These are phyloP conservation scores for Drosophila sproati DNA, from an alignment of 1,140 invertebrate genomes.

Conservation along the genomic window DNA sequence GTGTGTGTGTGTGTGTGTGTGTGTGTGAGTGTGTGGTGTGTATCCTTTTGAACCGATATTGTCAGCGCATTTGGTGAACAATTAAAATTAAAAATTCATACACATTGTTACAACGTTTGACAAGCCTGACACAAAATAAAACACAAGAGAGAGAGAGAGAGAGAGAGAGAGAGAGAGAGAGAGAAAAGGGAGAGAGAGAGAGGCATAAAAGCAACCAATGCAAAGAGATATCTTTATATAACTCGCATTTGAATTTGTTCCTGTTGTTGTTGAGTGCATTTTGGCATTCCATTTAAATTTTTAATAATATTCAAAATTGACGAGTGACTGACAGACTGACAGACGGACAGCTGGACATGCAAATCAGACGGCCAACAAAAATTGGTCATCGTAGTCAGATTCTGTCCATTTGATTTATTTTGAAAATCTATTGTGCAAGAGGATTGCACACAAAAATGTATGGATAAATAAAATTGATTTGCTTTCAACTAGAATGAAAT, in stretches of 20 bases:
- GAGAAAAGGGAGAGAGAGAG: too few relatives aligned
- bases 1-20: slow-evolving; percentile 12
- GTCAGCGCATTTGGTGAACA: slow-evolving; percentile 74
- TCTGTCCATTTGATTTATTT: slow-evolving; percentile 68
- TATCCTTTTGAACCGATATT: slow-evolving; percentile 61
- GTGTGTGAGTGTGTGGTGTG: slow-evolving; percentile 5
- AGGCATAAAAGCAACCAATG: background rate
- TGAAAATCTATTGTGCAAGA: slow-evolving; percentile 28
- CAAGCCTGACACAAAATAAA: slow-evolving; percentile 76
- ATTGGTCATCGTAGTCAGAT: slow-evolving; percentile 34
- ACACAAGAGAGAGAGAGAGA: background rate
- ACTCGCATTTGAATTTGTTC: slow-evolving; percentile 43
- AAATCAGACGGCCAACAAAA: slow-evolving; percentile 9
- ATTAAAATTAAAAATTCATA: slow-evolving; percentile 82
- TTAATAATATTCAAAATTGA: slow-evolving; percentile 82
- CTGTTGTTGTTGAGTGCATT: slow-evolving; percentile 67
- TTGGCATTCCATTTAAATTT: slow-evolving; percentile 82
- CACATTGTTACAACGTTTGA: slow-evolving; percentile 68
- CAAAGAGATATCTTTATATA: slow-evolving; percentile 23
- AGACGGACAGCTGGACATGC: background rate
- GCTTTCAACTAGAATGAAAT: slow-evolving; percentile 9
- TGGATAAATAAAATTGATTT: slow-evolving; percentile 33
- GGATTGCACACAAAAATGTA: slow-evolving; percentile 18
- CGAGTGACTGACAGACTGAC: slow-evolving; percentile 65
- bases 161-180: too few relatives aligned